A percentile compares a stretch with the other conserved stretches of the same genome.
Conservation (phyloP, 2,888 invertebrate species). For the Diaprepes abbreviatus region DNA sequence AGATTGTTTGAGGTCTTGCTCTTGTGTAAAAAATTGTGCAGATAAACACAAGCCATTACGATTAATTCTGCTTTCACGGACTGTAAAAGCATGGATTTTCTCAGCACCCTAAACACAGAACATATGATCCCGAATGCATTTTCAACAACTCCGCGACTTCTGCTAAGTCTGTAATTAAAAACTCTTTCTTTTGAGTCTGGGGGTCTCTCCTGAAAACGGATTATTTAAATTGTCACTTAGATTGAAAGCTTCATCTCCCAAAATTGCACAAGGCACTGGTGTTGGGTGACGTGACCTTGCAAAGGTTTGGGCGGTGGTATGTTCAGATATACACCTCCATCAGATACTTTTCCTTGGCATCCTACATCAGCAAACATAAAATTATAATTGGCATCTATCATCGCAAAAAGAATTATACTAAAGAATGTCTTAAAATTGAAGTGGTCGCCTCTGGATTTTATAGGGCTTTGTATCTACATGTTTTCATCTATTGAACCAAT, state of each 20-base stretch:
- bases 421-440: constrained; percentile 28
- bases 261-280: constrained; percentile 36
- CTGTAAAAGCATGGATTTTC: not conserved
- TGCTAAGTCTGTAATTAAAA: not conserved
- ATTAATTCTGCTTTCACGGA: not conserved
- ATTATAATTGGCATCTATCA: constrained; percentile 17
- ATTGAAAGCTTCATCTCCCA: constrained; percentile 47
- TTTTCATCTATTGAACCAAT: constrained; percentile 51
- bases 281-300: not conserved
- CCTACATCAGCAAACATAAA: constrained; percentile 27
- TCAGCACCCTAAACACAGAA: not conserved
- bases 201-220: constrained; percentile 52
- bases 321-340: constrained; percentile 18
- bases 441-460: constrained; percentile 20
- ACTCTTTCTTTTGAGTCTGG: not conserved
- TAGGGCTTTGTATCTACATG: constrained; percentile 45
- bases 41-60: not conserved
- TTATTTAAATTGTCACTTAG: constrained; percentile 46
- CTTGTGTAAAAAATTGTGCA: not conserved
- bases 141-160: not conserved
- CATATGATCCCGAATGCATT: not conserved
- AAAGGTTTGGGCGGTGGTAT: not conserved
- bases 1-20: too few relatives aligned
- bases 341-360: constrained; percentile 22
- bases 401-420: constrained; percentile 20